Evolutionary conservation across 2,888 invertebrate genomes (phyloP), one percentile per base, ranked within the genome.

Genomic region (Papilio demoleus): DNA sequence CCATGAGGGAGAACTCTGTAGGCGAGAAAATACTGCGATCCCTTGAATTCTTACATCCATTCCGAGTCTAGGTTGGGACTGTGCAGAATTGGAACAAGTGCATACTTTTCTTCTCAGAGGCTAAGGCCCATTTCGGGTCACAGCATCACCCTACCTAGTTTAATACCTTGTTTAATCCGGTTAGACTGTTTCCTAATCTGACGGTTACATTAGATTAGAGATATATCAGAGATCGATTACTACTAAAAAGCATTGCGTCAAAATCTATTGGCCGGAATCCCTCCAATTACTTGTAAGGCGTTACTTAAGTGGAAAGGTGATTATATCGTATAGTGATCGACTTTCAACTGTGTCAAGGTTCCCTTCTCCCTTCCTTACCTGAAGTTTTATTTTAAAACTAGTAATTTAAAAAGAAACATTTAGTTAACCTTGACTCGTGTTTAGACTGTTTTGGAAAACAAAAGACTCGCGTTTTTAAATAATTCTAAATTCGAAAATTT

Each of bases 231-330:
- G 24, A 64, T 36, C 22, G 38, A 60, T 59, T 50, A 64, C 62
- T 17, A 17, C 17, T 47, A 19, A 36, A 47, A 12, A 50, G 63
- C 31, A 36, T 62, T 50, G 47, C 53, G 47, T 65, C 56, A 65
- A 12, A 24, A 27, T 64, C 64, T 40, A 68, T 64, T 53, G 47
- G 47, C 27, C 47, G 60, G 19, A 17, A 31, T 22, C 24, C 58
- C 50, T 34, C 60, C 31, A 53, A 68, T 65, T 58, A 53, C 61
- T 47, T 58, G 40, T 45, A 38, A 42, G 31, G 24, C 12, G 19
- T 67, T 62, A 62, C 63, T 68, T 63, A 63, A 68, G 53, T 42
- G 22, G 58, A 64, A 58, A 68, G 36, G 63, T 59, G 63, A 64
- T 68, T 68, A 64, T 68, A 47, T 64, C 19, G 31, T 63, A 45